Percentiles rank a stretch among this genome's conserved stretches.
phyloP scores from a whole-genome alignment of 92 coral and sea anemone genomes.

The Phenganax stokvisi region DNA sequence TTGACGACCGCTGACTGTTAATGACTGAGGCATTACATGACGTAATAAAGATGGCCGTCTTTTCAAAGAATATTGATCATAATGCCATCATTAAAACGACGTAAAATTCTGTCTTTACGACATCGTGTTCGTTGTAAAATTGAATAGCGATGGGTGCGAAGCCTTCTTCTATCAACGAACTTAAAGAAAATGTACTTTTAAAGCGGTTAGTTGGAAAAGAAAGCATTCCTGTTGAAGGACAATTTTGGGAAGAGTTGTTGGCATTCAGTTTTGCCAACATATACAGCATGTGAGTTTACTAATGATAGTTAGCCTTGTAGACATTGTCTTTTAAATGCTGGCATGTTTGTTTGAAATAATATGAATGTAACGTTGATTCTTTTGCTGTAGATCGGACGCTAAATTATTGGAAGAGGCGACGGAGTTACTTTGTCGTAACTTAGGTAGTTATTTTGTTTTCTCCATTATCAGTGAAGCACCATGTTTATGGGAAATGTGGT shows the following conservation, averaged over 20 bases:
- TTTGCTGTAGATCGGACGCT: constrained; percentile 76
- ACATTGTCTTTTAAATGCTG: neutral
- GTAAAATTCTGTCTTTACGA: constrained; percentile 2
- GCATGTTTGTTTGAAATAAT: no score
- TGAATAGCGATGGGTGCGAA: constrained; percentile 72
- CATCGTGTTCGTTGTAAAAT: neutral
- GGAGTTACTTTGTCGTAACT: constrained; percentile 74
- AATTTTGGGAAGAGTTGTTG: constrained; percentile 81
- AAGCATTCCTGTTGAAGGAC: constrained; percentile 63
- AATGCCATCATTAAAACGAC: neutral
- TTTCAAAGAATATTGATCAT: neutral
- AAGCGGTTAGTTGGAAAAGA: constrained; percentile 72
- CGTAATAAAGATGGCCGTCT: constrained; percentile 1
- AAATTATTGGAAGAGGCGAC: constrained; percentile 86
- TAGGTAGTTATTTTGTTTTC: constrained; percentile 46
- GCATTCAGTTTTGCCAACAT: constrained; percentile 92
- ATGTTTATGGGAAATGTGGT: neutral
- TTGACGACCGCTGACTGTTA: no score
- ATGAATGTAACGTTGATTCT: neutral
- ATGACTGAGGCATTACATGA: neutral
- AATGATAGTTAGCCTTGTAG: neutral
- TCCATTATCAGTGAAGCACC: neutral
- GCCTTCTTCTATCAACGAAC: constrained; percentile 93
- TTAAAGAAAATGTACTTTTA: constrained; percentile 84
- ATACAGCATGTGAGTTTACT: constrained; percentile 61